These are phyloP conservation scores for Sipha flava DNA, from an alignment of 1,140 invertebrate genomes.

Conservation along the genomic window DNA sequence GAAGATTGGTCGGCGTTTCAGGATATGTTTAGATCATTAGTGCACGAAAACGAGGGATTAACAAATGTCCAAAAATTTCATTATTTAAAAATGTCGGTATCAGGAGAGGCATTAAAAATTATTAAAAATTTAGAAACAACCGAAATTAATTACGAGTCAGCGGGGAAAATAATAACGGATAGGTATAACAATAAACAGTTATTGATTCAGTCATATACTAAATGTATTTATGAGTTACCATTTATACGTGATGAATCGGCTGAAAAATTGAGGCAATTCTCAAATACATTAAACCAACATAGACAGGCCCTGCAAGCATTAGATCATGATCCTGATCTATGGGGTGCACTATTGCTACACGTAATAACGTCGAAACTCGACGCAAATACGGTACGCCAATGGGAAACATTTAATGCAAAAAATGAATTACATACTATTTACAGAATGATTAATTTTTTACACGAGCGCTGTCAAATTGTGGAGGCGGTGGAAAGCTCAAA, in stretches of 20 bases:
- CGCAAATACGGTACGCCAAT: not conserved
- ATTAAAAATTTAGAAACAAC: not conserved
- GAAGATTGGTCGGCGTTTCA: not conserved
- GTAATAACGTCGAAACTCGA: not conserved
- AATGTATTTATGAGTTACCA: not conserved
- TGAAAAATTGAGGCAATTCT: not conserved
- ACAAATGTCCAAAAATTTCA: constrained; percentile 1
- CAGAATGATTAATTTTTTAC: not conserved
- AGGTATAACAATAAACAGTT: not conserved
- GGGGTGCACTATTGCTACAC: not conserved
- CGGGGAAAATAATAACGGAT: not conserved
- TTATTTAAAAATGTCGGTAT: not conserved
- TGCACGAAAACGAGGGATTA: not conserved
- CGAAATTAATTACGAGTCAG: not conserved
- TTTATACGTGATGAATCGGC: not conserved
- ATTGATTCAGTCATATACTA: not conserved
- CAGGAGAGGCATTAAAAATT: not conserved
- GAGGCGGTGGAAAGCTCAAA: not conserved
- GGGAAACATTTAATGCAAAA: not conserved
- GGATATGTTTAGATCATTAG: not conserved
- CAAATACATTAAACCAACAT: not conserved
- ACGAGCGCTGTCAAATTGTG: not conserved
- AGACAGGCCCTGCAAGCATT: not conserved
- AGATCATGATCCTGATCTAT: not conserved
- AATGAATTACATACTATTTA: not conserved